phyloP scores from a whole-genome alignment of 2,113 vertebrate genomes.

The Crotalus tigris region DNA sequence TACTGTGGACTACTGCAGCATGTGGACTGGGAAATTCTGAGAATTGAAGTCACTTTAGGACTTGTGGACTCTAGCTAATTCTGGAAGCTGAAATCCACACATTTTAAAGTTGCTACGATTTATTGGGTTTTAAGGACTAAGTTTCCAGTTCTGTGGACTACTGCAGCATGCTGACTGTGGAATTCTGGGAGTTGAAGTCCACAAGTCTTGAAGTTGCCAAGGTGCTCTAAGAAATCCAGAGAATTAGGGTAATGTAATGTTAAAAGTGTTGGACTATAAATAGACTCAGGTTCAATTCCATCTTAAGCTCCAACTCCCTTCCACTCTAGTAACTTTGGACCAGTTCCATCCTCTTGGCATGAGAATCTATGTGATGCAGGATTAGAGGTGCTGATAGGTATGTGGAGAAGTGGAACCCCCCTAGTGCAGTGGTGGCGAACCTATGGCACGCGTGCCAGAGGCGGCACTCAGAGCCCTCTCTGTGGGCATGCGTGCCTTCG shows the following conservation, averaged over 20 bases:
- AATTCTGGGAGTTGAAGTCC: neutral
- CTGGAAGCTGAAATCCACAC: too few species aligned
- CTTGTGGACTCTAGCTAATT: too few species aligned
- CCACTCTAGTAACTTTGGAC: neutral
- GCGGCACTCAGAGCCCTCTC: too few species aligned
- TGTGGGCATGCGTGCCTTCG: too few species aligned
- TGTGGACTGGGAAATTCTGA: too few species aligned
- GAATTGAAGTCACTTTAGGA: too few species aligned
- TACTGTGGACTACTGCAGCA: too few species aligned
- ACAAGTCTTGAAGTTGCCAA: neutral
- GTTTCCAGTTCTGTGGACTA: too few species aligned
- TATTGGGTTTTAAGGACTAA: too few species aligned
- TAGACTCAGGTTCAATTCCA: neutral
- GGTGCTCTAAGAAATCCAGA: neutral
- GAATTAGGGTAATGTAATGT: neutral
- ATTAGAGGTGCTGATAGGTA: neutral
- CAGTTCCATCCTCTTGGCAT: neutral
- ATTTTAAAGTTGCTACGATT: too few species aligned
- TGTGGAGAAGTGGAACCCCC: neutral
- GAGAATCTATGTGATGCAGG: neutral
- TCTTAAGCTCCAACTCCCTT: neutral
- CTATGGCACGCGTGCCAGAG: too few species aligned
- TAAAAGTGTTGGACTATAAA: neutral
- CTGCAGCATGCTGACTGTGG: neutral
- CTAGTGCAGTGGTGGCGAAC: too few species aligned